phyloP scores from a whole-genome alignment of 2,888 invertebrate genomes.

The Dryococelus australis region DNA sequence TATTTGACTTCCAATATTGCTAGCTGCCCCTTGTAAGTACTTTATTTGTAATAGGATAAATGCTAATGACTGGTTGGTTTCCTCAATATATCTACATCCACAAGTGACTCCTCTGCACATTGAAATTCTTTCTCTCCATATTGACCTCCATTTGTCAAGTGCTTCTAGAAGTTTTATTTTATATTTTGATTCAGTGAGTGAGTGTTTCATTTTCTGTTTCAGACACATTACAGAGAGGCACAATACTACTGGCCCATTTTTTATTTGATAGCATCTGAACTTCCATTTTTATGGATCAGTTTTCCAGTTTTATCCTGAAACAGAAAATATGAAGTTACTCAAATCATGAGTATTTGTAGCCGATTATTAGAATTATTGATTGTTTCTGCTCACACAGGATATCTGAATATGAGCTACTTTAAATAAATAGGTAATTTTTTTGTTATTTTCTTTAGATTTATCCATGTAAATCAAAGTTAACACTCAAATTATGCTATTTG shows the following conservation, averaged over 20 bases:
- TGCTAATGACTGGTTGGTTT: neutral
- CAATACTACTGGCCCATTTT: neutral
- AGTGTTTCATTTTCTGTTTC: neutral
- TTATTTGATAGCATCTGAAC: neutral
- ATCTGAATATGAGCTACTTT: no score
- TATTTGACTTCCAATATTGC: constrained; percentile 19
- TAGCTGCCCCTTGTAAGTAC: constrained; percentile 3
- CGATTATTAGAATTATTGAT: no score
- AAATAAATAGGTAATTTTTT: no score
- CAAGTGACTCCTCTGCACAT: neutral
- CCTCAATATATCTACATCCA: neutral
- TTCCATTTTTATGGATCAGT: neutral
- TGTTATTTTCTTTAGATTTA: no score
- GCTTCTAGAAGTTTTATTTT: neutral
- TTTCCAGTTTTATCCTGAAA: neutral
- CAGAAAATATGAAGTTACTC: neutral
- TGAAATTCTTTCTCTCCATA: constrained; percentile 9
- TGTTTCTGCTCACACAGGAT: no score
- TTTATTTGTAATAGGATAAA: neutral
- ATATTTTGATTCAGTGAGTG: neutral
- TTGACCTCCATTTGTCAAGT: neutral
- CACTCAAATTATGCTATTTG: no score
- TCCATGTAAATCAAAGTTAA: no score
- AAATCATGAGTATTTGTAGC: no score
- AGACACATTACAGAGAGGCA: neutral